These are phyloP conservation scores for Cantharis nigra DNA, from an alignment of 2,888 invertebrate genomes.

Conservation along the genomic window DNA sequence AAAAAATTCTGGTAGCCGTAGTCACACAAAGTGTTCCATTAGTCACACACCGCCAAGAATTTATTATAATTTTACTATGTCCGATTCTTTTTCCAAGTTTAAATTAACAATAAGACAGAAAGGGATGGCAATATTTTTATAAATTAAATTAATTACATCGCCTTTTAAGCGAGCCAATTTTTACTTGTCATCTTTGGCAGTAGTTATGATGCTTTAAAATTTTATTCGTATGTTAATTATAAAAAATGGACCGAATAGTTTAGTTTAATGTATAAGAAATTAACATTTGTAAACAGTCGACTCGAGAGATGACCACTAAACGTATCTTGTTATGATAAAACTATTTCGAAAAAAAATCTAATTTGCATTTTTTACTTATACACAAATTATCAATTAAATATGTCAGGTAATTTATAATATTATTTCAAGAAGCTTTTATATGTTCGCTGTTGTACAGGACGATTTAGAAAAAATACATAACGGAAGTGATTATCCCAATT, in stretches of 20 bases:
- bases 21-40: conserved; percentile 32
- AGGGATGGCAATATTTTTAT: background rate
- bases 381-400: background rate
- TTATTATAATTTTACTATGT: conserved; percentile 1
- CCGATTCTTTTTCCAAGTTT: background rate
- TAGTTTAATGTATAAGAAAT: conserved; percentile 17
- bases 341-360: conserved; percentile 1
- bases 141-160: conserved; percentile 7
- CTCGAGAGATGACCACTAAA: background rate
- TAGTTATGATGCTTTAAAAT: conserved; percentile 10
- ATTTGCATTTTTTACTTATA: conserved; percentile 3
- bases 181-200: conserved; percentile 27
- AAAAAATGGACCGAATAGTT: conserved; percentile 16
- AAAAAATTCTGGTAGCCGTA: conserved; percentile 33
- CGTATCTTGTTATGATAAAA: conserved; percentile 11
- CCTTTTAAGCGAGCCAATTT: conserved; percentile 18
- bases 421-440: background rate
- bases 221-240: conserved; percentile 22
- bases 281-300: conserved; percentile 45
- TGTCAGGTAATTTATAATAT: background rate
- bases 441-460: background rate
- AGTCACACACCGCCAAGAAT: conserved; percentile 20
- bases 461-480: background rate
- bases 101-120: background rate
- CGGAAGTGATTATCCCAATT: background rate